These are phyloP conservation scores for Abscondita cerata DNA, from an alignment of 2,888 invertebrate species.

Conservation along the genomic window DNA sequence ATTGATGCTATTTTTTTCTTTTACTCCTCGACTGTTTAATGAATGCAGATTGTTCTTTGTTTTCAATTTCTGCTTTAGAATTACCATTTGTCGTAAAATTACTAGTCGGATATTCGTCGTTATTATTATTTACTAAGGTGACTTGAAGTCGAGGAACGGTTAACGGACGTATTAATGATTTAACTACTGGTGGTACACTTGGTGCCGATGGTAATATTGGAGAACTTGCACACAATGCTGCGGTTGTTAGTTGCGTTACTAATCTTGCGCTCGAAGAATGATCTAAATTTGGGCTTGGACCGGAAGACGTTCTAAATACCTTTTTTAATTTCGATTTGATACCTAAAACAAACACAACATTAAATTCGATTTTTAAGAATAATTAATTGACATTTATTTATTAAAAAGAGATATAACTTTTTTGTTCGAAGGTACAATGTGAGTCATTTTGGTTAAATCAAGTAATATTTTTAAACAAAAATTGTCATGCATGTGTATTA, in stretches of 20 bases:
- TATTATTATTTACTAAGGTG: constrained; percentile 55
- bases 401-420: no score
- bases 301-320: constrained; percentile 65
- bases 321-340: constrained; percentile 64
- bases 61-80: constrained; percentile 32
- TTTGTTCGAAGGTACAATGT: no score
- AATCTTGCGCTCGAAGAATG: constrained; percentile 59
- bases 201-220: constrained; percentile 64
- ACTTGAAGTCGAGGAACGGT: constrained; percentile 65
- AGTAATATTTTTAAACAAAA: no score
- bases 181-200: constrained; percentile 63
- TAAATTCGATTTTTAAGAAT: no score
- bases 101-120: constrained; percentile 42
- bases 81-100: constrained; percentile 36
- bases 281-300: constrained; percentile 54
- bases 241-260: constrained; percentile 66
- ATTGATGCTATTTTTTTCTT: constrained; percentile 60
- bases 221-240: constrained; percentile 67
- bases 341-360: constrained; percentile 50
- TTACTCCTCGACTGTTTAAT: constrained; percentile 57
- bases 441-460: no score
- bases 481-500: no score
- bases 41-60: constrained; percentile 46
- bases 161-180: constrained; percentile 64
- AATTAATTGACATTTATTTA: no score